phyloP scores from a whole-genome alignment of 2,113 vertebrate genomes.

The Charadrius vociferus region DNA sequence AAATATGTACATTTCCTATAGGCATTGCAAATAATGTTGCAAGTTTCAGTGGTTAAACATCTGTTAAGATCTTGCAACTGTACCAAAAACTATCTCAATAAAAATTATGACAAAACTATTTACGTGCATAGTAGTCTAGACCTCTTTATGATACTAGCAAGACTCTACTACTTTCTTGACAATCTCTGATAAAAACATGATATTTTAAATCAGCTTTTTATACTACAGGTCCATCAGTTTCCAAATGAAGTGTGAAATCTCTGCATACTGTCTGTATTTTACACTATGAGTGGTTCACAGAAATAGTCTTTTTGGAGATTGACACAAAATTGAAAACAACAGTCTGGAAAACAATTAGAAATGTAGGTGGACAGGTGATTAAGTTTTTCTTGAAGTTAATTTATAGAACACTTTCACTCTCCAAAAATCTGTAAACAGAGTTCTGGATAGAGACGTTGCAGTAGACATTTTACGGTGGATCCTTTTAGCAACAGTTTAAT shows the following conservation, averaged over 20 bases:
- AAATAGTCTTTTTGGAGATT: not conserved
- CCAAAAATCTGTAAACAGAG: not conserved
- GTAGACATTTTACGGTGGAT: constrained; percentile 32
- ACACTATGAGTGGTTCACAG: not conserved
- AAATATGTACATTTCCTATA: not conserved
- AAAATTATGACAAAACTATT: not conserved
- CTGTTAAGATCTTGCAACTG: not conserved
- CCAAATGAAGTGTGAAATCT: not conserved
- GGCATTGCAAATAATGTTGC: not conserved
- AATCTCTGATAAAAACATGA: not conserved
- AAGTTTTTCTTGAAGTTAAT: not conserved
- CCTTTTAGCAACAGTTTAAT: constrained; percentile 77
- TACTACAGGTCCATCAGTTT: not conserved
- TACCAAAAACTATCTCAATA: not conserved
- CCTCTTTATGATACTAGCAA: not conserved
- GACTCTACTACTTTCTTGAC: not conserved
- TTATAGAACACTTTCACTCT: not conserved
- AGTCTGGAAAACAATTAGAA: not conserved
- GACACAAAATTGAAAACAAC: not conserved
- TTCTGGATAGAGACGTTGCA: not conserved
- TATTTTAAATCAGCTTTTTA: not conserved
- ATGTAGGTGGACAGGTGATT: not conserved
- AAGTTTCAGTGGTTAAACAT: not conserved
- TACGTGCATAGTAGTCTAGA: not conserved
- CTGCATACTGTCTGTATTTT: not conserved